A percentile compares a stretch with the other conserved stretches of the same genome.
Evolutionary conservation across 2,797 vertebrate species (phyloP).

Genomic region (Acrocephalus scirpaceus): DNA sequence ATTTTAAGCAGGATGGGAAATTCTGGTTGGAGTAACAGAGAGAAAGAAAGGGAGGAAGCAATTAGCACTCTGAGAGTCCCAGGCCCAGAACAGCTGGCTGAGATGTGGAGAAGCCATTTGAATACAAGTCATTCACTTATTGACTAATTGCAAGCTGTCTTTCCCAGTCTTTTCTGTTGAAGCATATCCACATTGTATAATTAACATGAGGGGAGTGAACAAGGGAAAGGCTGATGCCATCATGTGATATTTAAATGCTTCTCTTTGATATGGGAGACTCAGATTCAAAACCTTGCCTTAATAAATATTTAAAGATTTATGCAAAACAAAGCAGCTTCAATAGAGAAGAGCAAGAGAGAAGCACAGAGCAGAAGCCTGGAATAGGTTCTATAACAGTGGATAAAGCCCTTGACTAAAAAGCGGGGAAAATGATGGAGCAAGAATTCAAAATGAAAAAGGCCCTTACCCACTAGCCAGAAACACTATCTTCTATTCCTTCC

Average conservation of each 20-base stretch:
- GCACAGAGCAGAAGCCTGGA: not conserved
- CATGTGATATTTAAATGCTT: not conserved
- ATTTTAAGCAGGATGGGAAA: not conserved
- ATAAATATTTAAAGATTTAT: conserved; percentile 39
- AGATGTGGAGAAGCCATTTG: not conserved
- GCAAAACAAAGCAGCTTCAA: not conserved
- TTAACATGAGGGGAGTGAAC: not conserved
- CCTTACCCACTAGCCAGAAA: not conserved
- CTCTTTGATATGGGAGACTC: conserved; percentile 18
- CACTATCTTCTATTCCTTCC: not conserved
- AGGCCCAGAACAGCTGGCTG: not conserved
- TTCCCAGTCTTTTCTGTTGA: not conserved
- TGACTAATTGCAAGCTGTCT: not conserved
- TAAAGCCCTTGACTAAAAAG: not conserved
- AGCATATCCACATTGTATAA: not conserved
- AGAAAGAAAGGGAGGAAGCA: not conserved
- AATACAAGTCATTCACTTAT: not conserved
- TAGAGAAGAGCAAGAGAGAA: not conserved
- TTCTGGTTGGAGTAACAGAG: not conserved
- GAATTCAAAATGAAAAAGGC: not conserved
- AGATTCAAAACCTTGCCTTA: conserved; percentile 27
- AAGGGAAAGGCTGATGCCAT: not conserved
- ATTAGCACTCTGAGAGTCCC: not conserved
- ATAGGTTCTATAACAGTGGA: not conserved
- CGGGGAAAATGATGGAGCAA: not conserved